phyloP scores from a whole-genome alignment of 2,797 vertebrate species.

The Sebastes hubbsi region DNA sequence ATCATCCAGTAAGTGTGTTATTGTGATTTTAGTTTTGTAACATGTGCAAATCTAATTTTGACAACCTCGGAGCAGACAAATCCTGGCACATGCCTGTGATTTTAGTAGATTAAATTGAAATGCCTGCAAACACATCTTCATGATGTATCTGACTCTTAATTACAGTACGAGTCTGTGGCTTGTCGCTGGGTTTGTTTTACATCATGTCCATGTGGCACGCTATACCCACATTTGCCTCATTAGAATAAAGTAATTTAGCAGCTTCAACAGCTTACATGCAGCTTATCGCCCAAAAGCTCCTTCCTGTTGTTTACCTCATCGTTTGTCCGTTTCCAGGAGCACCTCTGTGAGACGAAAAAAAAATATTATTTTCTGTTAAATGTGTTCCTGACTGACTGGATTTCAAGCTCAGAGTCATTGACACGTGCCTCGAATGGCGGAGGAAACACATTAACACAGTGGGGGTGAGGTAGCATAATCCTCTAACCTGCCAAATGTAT shows the following conservation, averaged over 20 bases:
- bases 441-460: slow-evolving; percentile 31
- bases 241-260: slow-evolving; percentile 51
- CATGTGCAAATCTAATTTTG: no score
- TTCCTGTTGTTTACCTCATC: slow-evolving; percentile 46
- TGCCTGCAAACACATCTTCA: neutral
- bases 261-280: slow-evolving; percentile 39
- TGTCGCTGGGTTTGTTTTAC: neutral
- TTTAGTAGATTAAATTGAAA: neutral
- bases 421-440: slow-evolving; percentile 10
- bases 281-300: slow-evolving; percentile 47
- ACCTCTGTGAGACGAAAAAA: slow-evolving; percentile 12
- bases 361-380: slow-evolving; percentile 42
- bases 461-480: neutral
- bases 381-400: slow-evolving; percentile 7
- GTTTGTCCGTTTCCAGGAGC: slow-evolving; percentile 26
- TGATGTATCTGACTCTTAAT: neutral
- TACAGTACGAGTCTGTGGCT: neutral
- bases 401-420: slow-evolving; percentile 26
- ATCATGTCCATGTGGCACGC: slow-evolving; percentile 2
- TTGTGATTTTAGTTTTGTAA: no score
- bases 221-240: slow-evolving; percentile 30
- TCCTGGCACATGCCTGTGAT: no score
- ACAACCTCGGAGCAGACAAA: no score
- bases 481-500: slow-evolving; percentile 26
- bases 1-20: no score